phyloP scores from a whole-genome alignment of 2,113 vertebrate species.

The Paradoxurus hermaphroditus region DNA sequence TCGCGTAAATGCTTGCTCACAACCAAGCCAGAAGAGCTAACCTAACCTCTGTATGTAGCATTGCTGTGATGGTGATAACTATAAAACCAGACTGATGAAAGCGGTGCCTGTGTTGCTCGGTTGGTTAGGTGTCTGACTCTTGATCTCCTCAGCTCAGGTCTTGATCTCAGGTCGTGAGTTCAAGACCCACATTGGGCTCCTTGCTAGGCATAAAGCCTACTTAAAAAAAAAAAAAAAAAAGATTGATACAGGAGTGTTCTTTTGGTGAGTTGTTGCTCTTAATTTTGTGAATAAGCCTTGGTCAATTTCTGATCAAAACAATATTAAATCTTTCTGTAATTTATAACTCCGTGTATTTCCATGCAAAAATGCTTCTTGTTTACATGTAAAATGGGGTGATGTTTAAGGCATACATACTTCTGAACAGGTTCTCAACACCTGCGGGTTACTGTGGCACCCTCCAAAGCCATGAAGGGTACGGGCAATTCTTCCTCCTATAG shows the following conservation, averaged over 20 bases:
- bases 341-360: neutral
- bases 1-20: neutral
- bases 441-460: neutral
- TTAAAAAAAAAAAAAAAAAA: neutral
- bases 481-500: neutral
- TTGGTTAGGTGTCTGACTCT: too few species aligned
- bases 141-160: too few species aligned
- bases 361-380: neutral
- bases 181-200: too few species aligned
- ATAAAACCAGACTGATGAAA: fast-evolving
- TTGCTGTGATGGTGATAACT: neutral
- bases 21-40: neutral
- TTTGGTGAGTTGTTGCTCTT: neutral
- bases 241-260: fast-evolving
- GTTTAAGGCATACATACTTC: neutral
- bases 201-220: too few species aligned
- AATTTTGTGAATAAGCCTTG: neutral
- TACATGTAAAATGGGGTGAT: neutral
- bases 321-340: neutral
- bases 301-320: neutral
- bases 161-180: too few species aligned
- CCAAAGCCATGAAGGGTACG: neutral
- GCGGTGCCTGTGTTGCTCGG: too few species aligned
- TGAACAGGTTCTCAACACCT: neutral
- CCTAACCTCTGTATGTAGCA: fast-evolving